A percentile compares a stretch with the other conserved stretches of the same genome.
Conservation (phyloP, 2,113 vertebrate species). For the Thalassoma bifasciatum region DNA sequence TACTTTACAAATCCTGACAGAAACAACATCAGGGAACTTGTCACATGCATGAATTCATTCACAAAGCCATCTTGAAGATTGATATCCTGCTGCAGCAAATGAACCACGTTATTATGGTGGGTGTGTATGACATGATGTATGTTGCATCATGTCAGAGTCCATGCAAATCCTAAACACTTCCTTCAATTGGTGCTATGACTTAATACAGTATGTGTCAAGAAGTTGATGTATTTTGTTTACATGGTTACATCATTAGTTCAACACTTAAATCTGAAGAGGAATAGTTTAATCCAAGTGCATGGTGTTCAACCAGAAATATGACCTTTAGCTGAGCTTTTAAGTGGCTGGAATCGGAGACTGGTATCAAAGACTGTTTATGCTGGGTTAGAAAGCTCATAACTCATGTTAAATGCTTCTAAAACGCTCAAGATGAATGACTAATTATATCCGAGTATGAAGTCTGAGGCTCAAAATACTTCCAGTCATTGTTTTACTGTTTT, state of each 20-base stretch:
- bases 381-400: conserved; percentile 12
- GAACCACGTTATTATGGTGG: neutral
- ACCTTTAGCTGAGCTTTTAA: neutral
- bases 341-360: neutral
- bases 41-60: neutral
- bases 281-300: conserved; percentile 22
- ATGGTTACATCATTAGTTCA: conserved; percentile 31
- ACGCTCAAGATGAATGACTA: conserved; percentile 44
- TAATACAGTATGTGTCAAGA: conserved; percentile 37
- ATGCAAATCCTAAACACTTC: neutral
- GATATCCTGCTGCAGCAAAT: neutral
- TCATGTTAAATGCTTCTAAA: conserved; percentile 14
- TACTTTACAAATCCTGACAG: neutral
- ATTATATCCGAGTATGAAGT: conserved; percentile 28
- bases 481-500: conserved; percentile 45
- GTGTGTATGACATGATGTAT: neutral
- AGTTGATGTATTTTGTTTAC: conserved; percentile 27
- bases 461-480: conserved; percentile 40
- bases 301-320: neutral
- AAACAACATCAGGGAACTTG: neutral
- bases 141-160: neutral
- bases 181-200: conserved; percentile 17
- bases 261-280: conserved; percentile 6
- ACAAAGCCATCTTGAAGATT: neutral
- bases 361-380: neutral